Conservation (phyloP, 2,113 vertebrate species). For the Leiothrix lutea region DNA sequence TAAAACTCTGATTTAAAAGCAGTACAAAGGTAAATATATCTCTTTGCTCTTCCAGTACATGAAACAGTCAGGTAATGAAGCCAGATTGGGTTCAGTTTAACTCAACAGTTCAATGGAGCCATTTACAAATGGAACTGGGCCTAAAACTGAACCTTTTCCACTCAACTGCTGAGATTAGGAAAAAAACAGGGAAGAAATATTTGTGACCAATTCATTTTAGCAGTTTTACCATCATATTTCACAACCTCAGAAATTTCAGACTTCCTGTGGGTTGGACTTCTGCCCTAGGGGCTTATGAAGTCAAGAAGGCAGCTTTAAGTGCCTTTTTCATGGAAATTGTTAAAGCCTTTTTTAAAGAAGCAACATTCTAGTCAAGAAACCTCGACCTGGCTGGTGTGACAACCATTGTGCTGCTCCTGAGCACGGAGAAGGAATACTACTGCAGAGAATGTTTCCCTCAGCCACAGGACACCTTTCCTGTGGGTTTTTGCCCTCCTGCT, state of each 20-base stretch:
- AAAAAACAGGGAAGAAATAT: conserved; percentile 45
- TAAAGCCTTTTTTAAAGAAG: neutral
- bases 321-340: conserved; percentile 27
- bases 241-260: conserved; percentile 61
- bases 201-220: conserved; percentile 54
- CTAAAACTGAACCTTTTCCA: conserved; percentile 8
- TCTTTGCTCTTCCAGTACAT: neutral
- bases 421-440: neutral
- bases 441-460: neutral
- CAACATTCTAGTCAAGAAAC: neutral
- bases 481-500: neutral
- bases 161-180: neutral
- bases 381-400: neutral
- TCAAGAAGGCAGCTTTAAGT: conserved; percentile 39
- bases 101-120: neutral
- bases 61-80: neutral
- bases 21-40: neutral
- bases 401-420: neutral
- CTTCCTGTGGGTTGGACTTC: conserved; percentile 62
- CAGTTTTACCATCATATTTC: conserved; percentile 54
- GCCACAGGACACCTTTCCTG: neutral
- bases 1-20: conserved; percentile 18
- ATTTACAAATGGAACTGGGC: neutral
- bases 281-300: conserved; percentile 41
- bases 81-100: neutral